Evolutionary conservation across 1,140 invertebrate species (phyloP), one percentile per base, ranked within the genome.

Genomic region (Brachionus plicatilis): DNA sequence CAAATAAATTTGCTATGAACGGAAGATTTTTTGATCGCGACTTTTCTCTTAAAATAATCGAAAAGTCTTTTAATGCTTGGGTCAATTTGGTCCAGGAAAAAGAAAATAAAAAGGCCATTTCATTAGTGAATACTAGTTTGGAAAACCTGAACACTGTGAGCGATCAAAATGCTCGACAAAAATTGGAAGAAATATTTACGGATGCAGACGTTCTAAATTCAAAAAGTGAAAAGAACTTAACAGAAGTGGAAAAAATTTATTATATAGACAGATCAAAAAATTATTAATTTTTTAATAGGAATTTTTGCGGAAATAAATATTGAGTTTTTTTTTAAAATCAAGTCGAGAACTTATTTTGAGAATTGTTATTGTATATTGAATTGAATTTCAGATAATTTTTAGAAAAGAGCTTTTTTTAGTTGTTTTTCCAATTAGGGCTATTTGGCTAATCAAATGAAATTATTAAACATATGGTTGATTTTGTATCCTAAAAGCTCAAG

Each of bases 1-100:
- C 93, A 89, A 99, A 99, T 91, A 92, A 95, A 87, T 99, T 99
- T 92, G 97, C 96, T 9, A 99, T 99, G 89, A 94, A 96, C 89
- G 96, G 95, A n/a, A 94, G 98, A 90, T 93, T 76, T 76, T 76
- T 76, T 50, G 20, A 76, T 5, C 43, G 33, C 43, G 27, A 76
- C 27, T 76, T 76, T 76, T 76, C 72, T 11, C 3, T 50, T 7
- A 47, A 76, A 27, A 29, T 76, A 24, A 76, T 76, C 20, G 11
- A 50, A 76, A 76, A 76, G 11, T 76, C 72, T 27, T 50, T 45
- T 12, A 50, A 29, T 14, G 72, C 72, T n/a, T 76, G 72, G 72
- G 29, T 9, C 3, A 76, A 50, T 29, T 24, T 76, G 43, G 27
- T 24, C 20, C 11, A 76, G 11, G 9, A 76, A 50, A 50, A 47